phyloP scores from a whole-genome alignment of 2,113 vertebrate species.

The Murina feae region DNA sequence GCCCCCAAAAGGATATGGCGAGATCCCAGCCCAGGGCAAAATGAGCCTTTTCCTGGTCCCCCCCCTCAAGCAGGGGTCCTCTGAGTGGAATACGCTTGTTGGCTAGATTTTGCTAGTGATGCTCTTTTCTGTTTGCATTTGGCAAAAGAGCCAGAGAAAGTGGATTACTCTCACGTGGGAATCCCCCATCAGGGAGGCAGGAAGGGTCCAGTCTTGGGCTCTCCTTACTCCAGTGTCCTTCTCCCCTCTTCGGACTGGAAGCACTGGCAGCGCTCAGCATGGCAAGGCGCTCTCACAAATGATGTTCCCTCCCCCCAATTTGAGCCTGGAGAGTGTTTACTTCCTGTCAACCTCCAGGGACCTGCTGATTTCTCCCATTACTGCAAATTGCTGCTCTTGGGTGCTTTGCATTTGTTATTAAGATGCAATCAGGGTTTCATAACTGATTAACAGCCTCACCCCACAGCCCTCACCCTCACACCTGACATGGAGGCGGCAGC shows the following conservation, averaged over 20 bases:
- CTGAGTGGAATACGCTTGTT: neutral
- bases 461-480: conserved; percentile 39
- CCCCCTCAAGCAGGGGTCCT: neutral
- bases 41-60: neutral
- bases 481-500: conserved; percentile 39
- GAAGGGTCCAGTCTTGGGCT: neutral
- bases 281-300: conserved; percentile 1
- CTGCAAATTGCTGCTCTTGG: conserved; percentile 63
- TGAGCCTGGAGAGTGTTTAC: conserved; percentile 62
- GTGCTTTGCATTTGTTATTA: conserved; percentile 66
- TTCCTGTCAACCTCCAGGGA: conserved; percentile 59
- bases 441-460: conserved; percentile 56
- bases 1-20: neutral
- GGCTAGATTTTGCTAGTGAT: neutral
- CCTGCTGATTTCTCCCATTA: conserved; percentile 66
- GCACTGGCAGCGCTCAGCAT: neutral
- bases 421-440: conserved; percentile 68
- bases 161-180: fast-evolving
- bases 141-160: neutral
- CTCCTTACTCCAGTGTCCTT: neutral
- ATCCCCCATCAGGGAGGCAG: neutral
- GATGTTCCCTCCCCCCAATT: conserved; percentile 17
- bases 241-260: neutral
- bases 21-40: neutral
- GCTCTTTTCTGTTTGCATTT: neutral